Base-by-base conservation (phyloP, 2,888 invertebrate species). In the Cerastis leucographa region DNA sequence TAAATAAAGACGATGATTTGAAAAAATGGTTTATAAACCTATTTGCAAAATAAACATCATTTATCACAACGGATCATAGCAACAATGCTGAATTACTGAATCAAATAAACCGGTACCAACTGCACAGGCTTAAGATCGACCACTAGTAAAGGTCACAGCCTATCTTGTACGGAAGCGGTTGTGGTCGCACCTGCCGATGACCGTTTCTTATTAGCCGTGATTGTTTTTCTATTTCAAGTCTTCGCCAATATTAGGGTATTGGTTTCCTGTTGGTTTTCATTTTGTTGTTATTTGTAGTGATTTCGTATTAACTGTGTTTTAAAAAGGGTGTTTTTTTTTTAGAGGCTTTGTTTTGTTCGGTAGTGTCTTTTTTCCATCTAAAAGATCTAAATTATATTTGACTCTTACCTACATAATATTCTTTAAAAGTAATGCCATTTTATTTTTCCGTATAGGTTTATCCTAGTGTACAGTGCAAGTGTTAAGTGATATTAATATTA, bases 151-250 rank as follows among this genome's bases (percentile, higher is more conserved):
- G 81, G 81, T 87, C 78, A 59, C 42, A 54, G 22, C 3, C 62
- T 71, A 78, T 79, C 72, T 82, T 70, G 74, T 69, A 65, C 87
- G 90, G 90, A 90, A 90, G 90, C 71, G 85, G 86, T 88, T 90
- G 90, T 78, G 90, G 90, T 89, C 71, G 42, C 86, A 85, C 80
- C 64, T 85, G 88, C 79, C 83, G 42, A 71, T 65, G 74, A 71
- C 81, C 74, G 65, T 76, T 46, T 81, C 77, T 79, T 85, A 89
- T 89, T 89, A 84, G 70, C 44, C 76, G 42, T 76, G 87, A 88
- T 87, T 88, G 85, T 85, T 85, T n/a, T 80, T 85, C 81, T 81
- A 88, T 85, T 78, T n/a, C 19, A 42, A 83, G 81, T 81, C 78
- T 85, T 84, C 54, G 87, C 76, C 67, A 69, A 78, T 85, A 71